Conservation (phyloP, 2,797 vertebrate species). For the Ambastaia sidthimunki region DNA sequence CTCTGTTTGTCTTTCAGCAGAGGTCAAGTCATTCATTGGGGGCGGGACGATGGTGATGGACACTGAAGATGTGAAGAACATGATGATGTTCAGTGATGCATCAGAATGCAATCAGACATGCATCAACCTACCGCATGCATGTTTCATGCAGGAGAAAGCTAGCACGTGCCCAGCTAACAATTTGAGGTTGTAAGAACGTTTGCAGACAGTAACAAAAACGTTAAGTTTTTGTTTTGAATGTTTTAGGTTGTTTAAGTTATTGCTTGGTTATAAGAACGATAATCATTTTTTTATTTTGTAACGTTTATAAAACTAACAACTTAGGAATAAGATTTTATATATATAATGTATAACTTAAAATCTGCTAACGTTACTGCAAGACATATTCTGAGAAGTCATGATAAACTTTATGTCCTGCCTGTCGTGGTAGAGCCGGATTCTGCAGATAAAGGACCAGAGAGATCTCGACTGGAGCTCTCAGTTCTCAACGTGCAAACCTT, state of each 20-base stretch:
- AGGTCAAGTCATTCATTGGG: slow-evolving; percentile 16
- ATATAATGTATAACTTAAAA: no score
- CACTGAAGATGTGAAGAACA: not conserved
- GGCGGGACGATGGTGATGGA: slow-evolving; percentile 8
- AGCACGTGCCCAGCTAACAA: no score
- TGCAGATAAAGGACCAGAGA: slow-evolving; percentile 4
- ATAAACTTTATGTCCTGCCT: slow-evolving; percentile 1
- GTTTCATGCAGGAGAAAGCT: not conserved
- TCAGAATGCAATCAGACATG: not conserved
- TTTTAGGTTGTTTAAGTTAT: no score
- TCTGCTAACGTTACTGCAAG: no score
- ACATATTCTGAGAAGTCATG: not conserved
- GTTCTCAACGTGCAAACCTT: slow-evolving; percentile 24
- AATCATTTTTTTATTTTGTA: no score
- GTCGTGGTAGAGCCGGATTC: not conserved
- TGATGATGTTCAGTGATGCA: not conserved
- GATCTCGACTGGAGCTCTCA: not conserved
- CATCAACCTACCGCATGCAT: not conserved
- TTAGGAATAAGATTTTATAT: no score
- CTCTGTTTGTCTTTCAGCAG: not conserved
- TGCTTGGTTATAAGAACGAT: no score
- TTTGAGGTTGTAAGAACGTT: not conserved
- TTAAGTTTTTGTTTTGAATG: no score
- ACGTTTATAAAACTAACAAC: no score
- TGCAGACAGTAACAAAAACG: no score